These are phyloP conservation scores for Athalia cordata DNA, from an alignment of 2,888 invertebrate species.

Conservation along the genomic window DNA sequence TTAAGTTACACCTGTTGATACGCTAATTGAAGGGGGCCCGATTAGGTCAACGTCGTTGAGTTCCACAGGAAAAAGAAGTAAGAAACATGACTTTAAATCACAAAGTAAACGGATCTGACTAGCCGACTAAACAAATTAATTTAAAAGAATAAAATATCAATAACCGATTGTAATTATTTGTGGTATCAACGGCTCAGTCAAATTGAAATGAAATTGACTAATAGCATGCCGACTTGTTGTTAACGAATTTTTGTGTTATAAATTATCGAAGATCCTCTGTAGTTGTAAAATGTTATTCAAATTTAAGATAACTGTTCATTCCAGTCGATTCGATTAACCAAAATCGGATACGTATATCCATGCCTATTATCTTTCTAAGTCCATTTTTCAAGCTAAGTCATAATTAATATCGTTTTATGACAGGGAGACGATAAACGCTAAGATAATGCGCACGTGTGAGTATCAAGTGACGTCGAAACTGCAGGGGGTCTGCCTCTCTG, in stretches of 20 bases:
- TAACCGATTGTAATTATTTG: too few species aligned
- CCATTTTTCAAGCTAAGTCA: constrained; percentile 14
- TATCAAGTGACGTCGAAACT: constrained; percentile 36
- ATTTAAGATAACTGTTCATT: constrained; percentile 27
- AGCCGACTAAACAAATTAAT: too few species aligned
- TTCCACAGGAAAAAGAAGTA: background rate
- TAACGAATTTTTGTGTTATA: background rate
- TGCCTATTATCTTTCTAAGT: constrained; percentile 9
- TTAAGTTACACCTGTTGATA: constrained; percentile 44
- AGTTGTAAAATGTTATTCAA: constrained; percentile 12
- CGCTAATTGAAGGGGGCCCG: constrained; percentile 24
- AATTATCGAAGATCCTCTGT: background rate
- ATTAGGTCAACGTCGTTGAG: background rate
- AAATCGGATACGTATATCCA: background rate
- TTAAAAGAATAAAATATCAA: too few species aligned
- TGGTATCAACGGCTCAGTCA: too few species aligned
- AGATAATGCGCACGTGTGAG: constrained; percentile 41
- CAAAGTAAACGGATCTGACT: background rate
- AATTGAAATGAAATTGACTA: background rate
- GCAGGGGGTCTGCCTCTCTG: constrained; percentile 39
- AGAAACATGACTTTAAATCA: constrained; percentile 6
- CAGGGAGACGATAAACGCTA: constrained; percentile 38
- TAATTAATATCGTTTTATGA: constrained; percentile 43
- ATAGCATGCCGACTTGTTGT: background rate
- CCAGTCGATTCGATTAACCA: background rate